Evolutionary conservation across 2,797 vertebrate genomes (phyloP).

Genomic region (Trematomus bernacchii): DNA sequence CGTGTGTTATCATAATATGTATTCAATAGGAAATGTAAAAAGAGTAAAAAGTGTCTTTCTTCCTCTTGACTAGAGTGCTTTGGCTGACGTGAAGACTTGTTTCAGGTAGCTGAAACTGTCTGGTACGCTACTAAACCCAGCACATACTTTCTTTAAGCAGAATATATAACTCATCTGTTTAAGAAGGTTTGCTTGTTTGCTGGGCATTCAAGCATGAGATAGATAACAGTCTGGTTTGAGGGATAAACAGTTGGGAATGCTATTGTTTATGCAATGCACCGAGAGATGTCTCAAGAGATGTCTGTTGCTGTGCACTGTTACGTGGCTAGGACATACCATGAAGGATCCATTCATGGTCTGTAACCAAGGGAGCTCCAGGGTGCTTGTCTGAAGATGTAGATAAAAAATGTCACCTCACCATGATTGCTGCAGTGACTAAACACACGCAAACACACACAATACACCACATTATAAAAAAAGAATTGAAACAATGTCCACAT

Average conservation of each 20-base stretch:
- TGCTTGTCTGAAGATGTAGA: conserved; percentile 53
- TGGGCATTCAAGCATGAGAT: conserved; percentile 27
- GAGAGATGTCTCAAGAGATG: conserved; percentile 12
- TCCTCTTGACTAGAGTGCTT: neutral
- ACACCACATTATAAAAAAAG: conserved; percentile 33
- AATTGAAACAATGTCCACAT: conserved; percentile 65
- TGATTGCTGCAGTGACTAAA: conserved; percentile 34
- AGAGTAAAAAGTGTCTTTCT: conserved; percentile 16
- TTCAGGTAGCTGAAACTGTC: conserved; percentile 16
- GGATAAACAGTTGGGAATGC: conserved; percentile 41
- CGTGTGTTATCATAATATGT: conserved; percentile 15
- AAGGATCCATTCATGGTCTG: conserved; percentile 40
- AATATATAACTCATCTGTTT: conserved; percentile 28
- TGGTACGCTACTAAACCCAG: neutral
- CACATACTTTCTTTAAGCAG: conserved; percentile 22
- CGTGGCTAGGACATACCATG: neutral
- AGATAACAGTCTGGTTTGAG: conserved; percentile 27
- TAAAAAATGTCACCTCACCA: conserved; percentile 57
- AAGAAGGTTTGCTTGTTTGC: conserved; percentile 29
- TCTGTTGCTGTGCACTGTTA: conserved; percentile 7
- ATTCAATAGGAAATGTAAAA: conserved; percentile 22
- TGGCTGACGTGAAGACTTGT: conserved; percentile 21
- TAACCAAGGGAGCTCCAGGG: conserved; percentile 42
- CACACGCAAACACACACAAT: conserved; percentile 6
- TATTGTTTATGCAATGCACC: conserved; percentile 30